Base-by-base conservation (phyloP, 2,888 invertebrate species). In the Alsophila aescularia region DNA sequence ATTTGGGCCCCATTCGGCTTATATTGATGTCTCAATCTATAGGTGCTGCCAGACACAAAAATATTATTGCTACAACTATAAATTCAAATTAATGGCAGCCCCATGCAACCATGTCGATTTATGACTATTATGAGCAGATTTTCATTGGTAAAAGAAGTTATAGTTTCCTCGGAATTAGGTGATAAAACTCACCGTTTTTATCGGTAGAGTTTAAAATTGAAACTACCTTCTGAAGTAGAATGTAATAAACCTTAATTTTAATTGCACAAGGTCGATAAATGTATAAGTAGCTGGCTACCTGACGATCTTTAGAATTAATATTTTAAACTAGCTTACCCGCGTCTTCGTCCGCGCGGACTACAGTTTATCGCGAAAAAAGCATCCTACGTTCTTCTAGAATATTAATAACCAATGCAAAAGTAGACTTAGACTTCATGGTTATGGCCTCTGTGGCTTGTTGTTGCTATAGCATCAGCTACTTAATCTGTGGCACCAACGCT, bases 1-100 rank as follows among this genome's bases (percentile, higher is more conserved):
- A 90, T 86, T 77, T 77, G 72, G 55, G 61, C 66, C 70, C 69
- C 72, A 77, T 76, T 79, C 73, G 69, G 66, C 59, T 67, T 52
- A 66, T 62, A 62, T 64, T 65, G 75, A 70, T 74, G 67, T 72
- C 66, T 66, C 66, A 66, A 66, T 66, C 66, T 52, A 63, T 58
- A 52, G 56, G 62, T 55, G 48, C 47, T 52, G 45, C 51, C 40
- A 44, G 16, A 35, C 16, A 55, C 45, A 45, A 52, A 56, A 58
- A 60, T 63, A 58, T 39, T 49, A 58, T 58, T 57, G 55, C 63
- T 42, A 47, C 52, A 47, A 57, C 61, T 54, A 63, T 63, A 64
- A 60, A 58, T 61, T 53, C 39, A 37, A 55, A 51, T 52, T 63
- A 60, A 61, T 63, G 58, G 63, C 56, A 52, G 41, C 59, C 44